Conservation (phyloP, 2,888 invertebrate species). For the Ecdyonurus torrentis region DNA sequence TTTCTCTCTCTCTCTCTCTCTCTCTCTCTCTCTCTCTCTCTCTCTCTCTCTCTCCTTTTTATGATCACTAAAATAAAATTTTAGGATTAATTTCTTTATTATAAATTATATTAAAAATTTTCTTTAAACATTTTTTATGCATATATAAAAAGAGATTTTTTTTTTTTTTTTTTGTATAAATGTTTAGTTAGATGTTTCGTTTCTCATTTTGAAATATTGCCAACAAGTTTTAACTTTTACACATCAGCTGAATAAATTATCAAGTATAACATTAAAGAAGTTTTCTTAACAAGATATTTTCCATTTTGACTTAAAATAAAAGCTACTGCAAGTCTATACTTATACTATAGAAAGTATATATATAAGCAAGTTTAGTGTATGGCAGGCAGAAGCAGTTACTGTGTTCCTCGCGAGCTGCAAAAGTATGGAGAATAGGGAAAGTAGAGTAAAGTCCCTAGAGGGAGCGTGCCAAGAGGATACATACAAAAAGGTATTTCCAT, state of each 20-base stretch:
- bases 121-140: too few relatives aligned
- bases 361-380: not conserved
- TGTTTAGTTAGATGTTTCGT: not conserved
- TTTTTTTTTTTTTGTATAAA: slow-evolving; percentile 5
- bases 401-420: not conserved
- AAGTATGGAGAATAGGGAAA: not conserved
- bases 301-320: not conserved
- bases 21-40: too few relatives aligned
- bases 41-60: too few relatives aligned
- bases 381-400: not conserved
- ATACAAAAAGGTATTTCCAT: not conserved
- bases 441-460: not conserved
- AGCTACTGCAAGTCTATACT: not conserved
- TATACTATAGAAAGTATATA: not conserved
- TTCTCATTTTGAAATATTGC: not conserved
- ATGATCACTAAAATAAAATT: too few relatives aligned
- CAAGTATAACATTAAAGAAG: not conserved
- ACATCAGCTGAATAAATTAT: not conserved
- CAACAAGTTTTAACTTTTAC: not conserved
- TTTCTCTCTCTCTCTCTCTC: too few relatives aligned
- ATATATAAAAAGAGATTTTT: not conserved
- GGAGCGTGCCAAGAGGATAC: not conserved
- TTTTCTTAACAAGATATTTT: not conserved
- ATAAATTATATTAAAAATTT: too few relatives aligned
- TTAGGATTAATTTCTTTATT: too few relatives aligned